A percentile compares a stretch with the other conserved stretches of the same genome.
Conservation (phyloP, 2,888 invertebrate species). For the Lasioglossum oenotherae region DNA sequence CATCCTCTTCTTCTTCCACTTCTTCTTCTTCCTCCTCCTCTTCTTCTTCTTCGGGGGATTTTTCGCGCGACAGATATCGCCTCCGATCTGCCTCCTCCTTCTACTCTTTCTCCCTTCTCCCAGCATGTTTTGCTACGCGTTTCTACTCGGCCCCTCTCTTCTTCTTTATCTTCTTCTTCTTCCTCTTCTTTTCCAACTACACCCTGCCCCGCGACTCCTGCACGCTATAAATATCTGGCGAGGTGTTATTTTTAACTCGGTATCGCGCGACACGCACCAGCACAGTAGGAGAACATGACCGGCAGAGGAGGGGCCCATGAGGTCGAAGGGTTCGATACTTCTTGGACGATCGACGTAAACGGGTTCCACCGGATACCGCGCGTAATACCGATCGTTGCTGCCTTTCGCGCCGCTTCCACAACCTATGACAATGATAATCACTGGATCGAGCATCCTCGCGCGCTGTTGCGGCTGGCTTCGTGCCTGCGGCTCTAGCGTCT, state of each 20-base stretch:
- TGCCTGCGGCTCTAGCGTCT: background rate
- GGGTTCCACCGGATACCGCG: conserved; percentile 72
- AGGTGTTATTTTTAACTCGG: conserved; percentile 81
- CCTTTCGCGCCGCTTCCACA: conserved; percentile 8
- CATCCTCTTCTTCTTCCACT: conserved; percentile 5
- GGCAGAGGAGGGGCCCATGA: conserved; percentile 36
- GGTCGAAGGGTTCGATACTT: conserved; percentile 63
- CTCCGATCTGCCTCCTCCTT: conserved; percentile 44
- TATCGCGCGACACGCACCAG: conserved; percentile 69
- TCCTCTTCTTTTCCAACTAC: conserved; percentile 24
- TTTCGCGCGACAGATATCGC: conserved; percentile 59
- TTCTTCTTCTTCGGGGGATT: conserved; percentile 11
- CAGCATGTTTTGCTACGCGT: conserved; percentile 1
- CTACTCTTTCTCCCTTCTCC: conserved; percentile 12
- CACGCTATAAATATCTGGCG: conserved; percentile 80
- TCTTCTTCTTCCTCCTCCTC: background rate
- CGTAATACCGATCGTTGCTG: conserved; percentile 61
- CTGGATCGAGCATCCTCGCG: conserved; percentile 5
- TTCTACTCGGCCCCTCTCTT: conserved; percentile 11
- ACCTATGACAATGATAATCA: conserved; percentile 25
- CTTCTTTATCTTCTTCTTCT: conserved; percentile 20
- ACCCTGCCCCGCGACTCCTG: conserved; percentile 33
- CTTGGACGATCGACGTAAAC: conserved; percentile 68
- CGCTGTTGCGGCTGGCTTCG: background rate
- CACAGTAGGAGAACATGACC: conserved; percentile 33